Conservation (phyloP, 35 echinoderm and acorn worm genomes). For the Patiria miniata region DNA sequence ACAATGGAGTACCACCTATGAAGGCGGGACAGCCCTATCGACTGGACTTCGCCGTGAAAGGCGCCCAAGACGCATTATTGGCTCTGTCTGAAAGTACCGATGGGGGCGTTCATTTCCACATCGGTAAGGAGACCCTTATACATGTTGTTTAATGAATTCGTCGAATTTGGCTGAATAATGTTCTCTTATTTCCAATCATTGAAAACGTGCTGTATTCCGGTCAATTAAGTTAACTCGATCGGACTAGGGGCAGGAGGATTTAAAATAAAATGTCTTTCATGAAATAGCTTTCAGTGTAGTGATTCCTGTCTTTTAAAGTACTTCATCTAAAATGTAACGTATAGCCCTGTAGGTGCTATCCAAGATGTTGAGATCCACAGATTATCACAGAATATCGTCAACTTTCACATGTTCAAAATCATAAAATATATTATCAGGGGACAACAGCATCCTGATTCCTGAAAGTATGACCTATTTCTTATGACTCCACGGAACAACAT, state of each 20-base stretch:
- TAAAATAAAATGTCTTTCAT: not conserved
- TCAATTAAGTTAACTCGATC: not conserved
- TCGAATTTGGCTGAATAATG: too few relatives aligned
- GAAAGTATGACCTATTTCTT: too few relatives aligned
- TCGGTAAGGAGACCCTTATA: not conserved
- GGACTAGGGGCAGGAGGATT: not conserved
- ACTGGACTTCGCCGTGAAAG: constrained; percentile 13
- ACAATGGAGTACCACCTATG: too few relatives aligned
- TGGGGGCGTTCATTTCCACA: not conserved
- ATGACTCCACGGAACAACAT: too few relatives aligned
- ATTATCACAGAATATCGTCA: too few relatives aligned
- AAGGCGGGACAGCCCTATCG: not conserved
- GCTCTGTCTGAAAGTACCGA: not conserved
- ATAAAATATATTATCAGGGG: too few relatives aligned
- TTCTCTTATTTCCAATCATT: not conserved
- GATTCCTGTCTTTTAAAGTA: too few relatives aligned
- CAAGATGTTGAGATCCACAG: too few relatives aligned
- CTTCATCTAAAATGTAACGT: too few relatives aligned
- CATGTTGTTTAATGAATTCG: not conserved
- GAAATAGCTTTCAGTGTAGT: not conserved
- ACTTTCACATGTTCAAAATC: too few relatives aligned
- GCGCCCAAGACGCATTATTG: not conserved
- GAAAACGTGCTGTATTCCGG: not conserved
- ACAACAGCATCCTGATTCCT: too few relatives aligned
- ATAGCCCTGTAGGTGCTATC: too few relatives aligned